Conservation (phyloP, 2,797 vertebrate species). For the Dryobates pubescens region DNA sequence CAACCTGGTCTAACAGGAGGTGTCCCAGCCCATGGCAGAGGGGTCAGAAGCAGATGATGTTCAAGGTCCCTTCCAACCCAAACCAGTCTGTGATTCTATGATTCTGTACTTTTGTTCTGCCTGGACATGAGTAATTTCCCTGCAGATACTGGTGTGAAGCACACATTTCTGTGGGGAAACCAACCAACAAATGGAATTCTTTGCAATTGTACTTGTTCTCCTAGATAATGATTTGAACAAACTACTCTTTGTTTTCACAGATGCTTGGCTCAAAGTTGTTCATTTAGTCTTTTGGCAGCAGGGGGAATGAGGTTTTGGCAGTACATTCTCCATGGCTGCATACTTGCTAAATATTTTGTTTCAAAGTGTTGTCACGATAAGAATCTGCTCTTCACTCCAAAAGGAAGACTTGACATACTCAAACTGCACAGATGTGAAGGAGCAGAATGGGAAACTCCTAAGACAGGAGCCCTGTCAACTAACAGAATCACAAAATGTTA, state of each 20-base stretch:
- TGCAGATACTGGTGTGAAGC: neutral
- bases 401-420: neutral
- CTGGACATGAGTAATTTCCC: neutral
- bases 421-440: neutral
- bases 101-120: neutral
- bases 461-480: neutral
- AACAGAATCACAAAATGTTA: neutral
- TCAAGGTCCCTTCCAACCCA: too few relatives aligned
- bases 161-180: neutral
- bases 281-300: neutral
- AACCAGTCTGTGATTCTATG: neutral
- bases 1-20: too few relatives aligned
- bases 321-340: neutral
- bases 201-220: neutral
- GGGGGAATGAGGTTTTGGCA: neutral
- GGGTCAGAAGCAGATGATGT: too few relatives aligned
- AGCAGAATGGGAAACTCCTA: neutral
- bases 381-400: neutral
- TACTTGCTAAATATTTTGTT: neutral
- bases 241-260: neutral
- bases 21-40: too few relatives aligned
- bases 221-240: neutral
- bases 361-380: neutral
- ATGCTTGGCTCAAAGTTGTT: neutral
- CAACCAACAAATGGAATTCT: neutral